phyloP scores from a whole-genome alignment of 2,113 vertebrate species.

The Cyphomyrus discorhynchus region DNA sequence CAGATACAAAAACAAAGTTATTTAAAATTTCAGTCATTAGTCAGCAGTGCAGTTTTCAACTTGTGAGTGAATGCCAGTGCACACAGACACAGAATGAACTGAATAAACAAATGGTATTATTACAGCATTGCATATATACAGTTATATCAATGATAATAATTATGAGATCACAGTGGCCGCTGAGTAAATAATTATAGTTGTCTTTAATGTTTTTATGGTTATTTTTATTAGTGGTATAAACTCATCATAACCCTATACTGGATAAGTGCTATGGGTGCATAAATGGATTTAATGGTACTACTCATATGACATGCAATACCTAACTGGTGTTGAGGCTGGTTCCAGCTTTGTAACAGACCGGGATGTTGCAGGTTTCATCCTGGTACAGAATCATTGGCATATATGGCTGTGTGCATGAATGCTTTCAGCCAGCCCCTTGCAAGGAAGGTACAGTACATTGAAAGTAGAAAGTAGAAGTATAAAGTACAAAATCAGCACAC shows the following conservation, averaged over 20 bases:
- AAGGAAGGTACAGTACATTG: constrained; percentile 67
- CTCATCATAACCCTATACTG: neutral
- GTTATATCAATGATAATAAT: neutral
- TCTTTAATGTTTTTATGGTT: neutral
- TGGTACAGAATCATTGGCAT: constrained; percentile 90
- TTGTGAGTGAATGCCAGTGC: neutral
- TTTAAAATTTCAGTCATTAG: neutral
- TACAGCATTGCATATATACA: neutral
- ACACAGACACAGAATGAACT: neutral
- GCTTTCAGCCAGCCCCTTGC: constrained; percentile 81
- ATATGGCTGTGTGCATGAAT: constrained; percentile 69
- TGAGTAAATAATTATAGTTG: neutral
- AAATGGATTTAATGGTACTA: neutral
- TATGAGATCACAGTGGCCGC: neutral
- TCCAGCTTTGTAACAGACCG: constrained; percentile 73
- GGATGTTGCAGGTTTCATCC: constrained; percentile 89
- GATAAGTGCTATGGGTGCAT: neutral
- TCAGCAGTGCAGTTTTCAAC: neutral
- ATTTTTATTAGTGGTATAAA: neutral
- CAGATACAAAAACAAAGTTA: neutral
- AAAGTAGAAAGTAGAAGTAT: neutral
- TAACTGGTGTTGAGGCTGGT: constrained; percentile 79
- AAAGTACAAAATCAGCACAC: neutral
- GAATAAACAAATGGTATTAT: neutral
- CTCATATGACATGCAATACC: constrained; percentile 53